Conservation (phyloP, 1,140 invertebrate genomes). For the Ceratosolen fusciceps region DNA sequence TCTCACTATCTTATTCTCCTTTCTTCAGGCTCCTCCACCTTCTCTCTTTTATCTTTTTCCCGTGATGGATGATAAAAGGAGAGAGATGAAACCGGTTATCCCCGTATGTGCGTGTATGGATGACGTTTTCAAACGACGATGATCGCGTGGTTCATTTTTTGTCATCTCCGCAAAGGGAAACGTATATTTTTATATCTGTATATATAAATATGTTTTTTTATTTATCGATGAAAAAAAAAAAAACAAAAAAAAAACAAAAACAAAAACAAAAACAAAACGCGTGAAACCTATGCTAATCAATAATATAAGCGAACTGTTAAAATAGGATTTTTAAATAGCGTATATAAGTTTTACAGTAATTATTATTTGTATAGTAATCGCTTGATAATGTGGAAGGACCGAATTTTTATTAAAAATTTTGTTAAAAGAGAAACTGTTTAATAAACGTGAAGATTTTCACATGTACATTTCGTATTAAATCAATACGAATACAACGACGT, state of each 20-base stretch:
- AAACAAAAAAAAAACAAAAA: not conserved
- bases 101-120: not conserved
- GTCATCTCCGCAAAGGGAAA: not conserved
- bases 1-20: not conserved
- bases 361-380: no score
- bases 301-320: no score
- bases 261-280: no score
- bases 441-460: no score
- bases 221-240: not conserved
- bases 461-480: no score
- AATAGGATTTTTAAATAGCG: no score
- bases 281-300: no score
- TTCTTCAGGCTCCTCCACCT: not conserved
- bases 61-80: not conserved
- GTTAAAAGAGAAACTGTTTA: no score
- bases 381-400: no score
- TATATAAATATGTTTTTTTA: not conserved
- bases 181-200: not conserved
- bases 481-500: no score
- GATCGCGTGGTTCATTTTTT: not conserved
- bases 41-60: not conserved
- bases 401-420: no score
- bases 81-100: not conserved
- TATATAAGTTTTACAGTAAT: no score
- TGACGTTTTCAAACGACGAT: not conserved